Conservation (phyloP, 2,113 vertebrate genomes). For the Leuciscus idus region DNA sequence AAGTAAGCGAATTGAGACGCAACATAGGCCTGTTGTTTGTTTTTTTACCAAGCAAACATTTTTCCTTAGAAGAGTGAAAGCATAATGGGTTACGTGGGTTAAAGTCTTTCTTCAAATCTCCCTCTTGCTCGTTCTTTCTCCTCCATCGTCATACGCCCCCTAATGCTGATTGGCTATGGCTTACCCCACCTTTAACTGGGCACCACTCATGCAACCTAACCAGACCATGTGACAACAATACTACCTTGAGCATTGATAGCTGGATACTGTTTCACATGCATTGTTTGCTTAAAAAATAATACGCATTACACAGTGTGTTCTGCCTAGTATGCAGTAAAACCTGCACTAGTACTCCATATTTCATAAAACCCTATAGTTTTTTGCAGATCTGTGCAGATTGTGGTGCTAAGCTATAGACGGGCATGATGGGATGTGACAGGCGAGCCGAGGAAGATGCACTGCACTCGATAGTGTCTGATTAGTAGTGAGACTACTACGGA, state of each 20-base stretch:
- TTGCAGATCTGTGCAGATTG: slow-evolving; percentile 22
- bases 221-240: background rate
- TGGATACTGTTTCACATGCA: background rate
- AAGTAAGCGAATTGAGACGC: too few relatives aligned
- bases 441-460: background rate
- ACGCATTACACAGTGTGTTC: background rate
- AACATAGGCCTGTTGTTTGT: too few relatives aligned
- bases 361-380: background rate
- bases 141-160: too few relatives aligned
- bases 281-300: background rate
- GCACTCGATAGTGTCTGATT: background rate
- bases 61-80: too few relatives aligned
- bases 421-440: slow-evolving; percentile 23
- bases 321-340: background rate
- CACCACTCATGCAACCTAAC: background rate
- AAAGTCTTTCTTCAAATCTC: too few relatives aligned
- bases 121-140: too few relatives aligned
- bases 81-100: too few relatives aligned
- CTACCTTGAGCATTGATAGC: background rate
- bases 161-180: too few relatives aligned
- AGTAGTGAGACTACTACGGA: slow-evolving; percentile 8
- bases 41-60: too few relatives aligned
- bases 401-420: slow-evolving; percentile 8
- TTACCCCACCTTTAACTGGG: background rate
- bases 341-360: background rate